phyloP scores from a whole-genome alignment of 1,140 invertebrate genomes.

The Drosophila takahashii region DNA sequence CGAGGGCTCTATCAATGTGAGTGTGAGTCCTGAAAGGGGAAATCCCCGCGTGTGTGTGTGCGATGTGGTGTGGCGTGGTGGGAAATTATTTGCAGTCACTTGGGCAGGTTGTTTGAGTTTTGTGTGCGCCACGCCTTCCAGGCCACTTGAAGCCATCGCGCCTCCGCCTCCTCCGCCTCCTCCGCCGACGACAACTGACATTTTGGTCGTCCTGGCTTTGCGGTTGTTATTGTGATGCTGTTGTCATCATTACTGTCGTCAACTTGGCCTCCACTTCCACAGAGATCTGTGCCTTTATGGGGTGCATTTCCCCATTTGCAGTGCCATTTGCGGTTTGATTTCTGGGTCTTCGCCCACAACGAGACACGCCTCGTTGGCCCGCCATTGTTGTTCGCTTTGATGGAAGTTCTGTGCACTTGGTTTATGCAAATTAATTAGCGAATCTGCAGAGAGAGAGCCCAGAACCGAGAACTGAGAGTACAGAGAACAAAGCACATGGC shows the following conservation, averaged over 20 bases:
- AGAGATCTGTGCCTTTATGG: conserved; percentile 1
- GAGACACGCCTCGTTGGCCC: conserved; percentile 22
- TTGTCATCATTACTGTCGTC: conserved; percentile 57
- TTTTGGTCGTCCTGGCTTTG: conserved; percentile 61
- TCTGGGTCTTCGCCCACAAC: conserved; percentile 25
- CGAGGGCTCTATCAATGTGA: conserved; percentile 26
- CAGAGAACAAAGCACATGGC: not conserved
- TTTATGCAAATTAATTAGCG: conserved; percentile 65
- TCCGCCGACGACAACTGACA: conserved; percentile 22
- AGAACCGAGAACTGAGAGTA: not conserved
- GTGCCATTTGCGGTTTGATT: conserved; percentile 75
- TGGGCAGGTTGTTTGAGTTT: conserved; percentile 59
- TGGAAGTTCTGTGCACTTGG: conserved; percentile 46
- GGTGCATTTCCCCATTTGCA: conserved; percentile 54
- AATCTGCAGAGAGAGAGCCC: conserved; percentile 3
- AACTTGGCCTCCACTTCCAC: conserved; percentile 13
- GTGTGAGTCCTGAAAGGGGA: conserved; percentile 5
- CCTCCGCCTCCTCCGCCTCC: not conserved
- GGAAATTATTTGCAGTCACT: conserved; percentile 67
- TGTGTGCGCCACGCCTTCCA: conserved; percentile 17
- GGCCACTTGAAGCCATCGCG: conserved; percentile 50
- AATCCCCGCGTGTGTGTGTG: conserved; percentile 14
- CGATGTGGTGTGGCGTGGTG: conserved; percentile 11
- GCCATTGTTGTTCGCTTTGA: conserved; percentile 35
- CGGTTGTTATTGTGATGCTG: conserved; percentile 55